Base-by-base conservation (phyloP, 2,888 invertebrate genomes). In the Brachylomia viminalis region DNA sequence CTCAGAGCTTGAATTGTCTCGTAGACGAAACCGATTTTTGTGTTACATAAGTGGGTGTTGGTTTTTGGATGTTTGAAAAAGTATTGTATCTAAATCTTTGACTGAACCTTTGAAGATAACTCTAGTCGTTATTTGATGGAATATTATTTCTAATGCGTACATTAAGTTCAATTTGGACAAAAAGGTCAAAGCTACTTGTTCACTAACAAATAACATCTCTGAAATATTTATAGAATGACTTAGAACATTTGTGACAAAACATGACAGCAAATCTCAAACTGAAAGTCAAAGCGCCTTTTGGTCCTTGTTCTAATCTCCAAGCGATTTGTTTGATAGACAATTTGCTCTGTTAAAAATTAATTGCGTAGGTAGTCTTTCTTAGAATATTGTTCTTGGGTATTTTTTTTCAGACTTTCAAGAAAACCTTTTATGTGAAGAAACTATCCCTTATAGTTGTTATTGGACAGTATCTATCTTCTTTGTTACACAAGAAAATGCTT, bases 31-130 rank as follows among this genome's bases (percentile, higher is more conserved):
- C 54, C 58, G 45, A 72, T 76, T 71, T 62, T 68, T 42, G n/a
- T 27, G 49, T 85, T 82, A 82, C 71, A 30, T 82, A 82, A 69
- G 13, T 68, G 58, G 67, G 67, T 80, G 61, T 45, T 84, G 27
- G 56, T 64, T 38, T 17, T 45, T 20, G 5, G 47, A 13, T 30
- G 27, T 59, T 64, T 11, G 4, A 38, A 2, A 33, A 47, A 68
- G 27, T 62, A 33, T 33, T 30, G 11, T 30, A 20, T 17, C 2
- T 2, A 64, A 27, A 30, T 58, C 7, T 54, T 33, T 30, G 11
- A 54, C 27, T 33, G 33, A 3, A 33, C 5, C 5, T 33, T 33
- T 33, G 3, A 27, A 27, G 17, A 27, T 56, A 38, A n/a, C 27
- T 30, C 1, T 65, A 11, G 20, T 27, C 33, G 27, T 52, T 38